Evolutionary conservation across 2,888 invertebrate genomes (phyloP).

Genomic region (Euproctis similis): DNA sequence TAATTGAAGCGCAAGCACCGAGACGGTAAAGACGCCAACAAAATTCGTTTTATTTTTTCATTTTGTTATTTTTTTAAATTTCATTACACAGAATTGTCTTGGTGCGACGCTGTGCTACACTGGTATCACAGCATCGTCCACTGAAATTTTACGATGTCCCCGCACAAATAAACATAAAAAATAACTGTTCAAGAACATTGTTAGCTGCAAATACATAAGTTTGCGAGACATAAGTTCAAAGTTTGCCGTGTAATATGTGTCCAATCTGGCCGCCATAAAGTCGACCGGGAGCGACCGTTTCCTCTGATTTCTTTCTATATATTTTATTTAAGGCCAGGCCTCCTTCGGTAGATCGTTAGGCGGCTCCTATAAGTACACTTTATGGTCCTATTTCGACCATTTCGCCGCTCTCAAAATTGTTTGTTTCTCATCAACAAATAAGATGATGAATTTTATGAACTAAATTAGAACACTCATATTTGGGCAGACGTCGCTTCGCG

Average conservation of each 20-base stretch:
- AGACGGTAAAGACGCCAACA: too few relatives aligned
- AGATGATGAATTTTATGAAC: constrained; percentile 33
- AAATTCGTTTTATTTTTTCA: too few relatives aligned
- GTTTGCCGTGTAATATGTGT: constrained; percentile 30
- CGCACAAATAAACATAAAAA: too few relatives aligned
- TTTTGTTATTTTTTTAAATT: too few relatives aligned
- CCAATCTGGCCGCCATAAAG: constrained; percentile 47
- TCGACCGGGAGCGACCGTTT: constrained; percentile 25
- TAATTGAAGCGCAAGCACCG: too few relatives aligned
- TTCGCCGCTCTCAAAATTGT: constrained; percentile 13
- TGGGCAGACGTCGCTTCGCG: background rate
- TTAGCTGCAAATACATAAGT: constrained; percentile 14
- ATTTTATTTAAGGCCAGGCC: constrained; percentile 65
- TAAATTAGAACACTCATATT: constrained; percentile 31
- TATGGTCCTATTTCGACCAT: constrained; percentile 47
- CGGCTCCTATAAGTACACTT: constrained; percentile 53
- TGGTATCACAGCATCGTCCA: too few relatives aligned
- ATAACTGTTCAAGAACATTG: constrained; percentile 8
- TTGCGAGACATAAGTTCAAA: constrained; percentile 5
- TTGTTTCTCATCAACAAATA: constrained; percentile 35
- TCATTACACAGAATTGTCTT: too few relatives aligned
- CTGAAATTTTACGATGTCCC: too few relatives aligned
- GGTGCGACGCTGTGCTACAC: too few relatives aligned
- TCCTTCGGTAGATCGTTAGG: constrained; percentile 41
- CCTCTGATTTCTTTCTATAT: constrained; percentile 67